These are phyloP conservation scores for Philereme transversata DNA, from an alignment of 2,888 invertebrate genomes.

Conservation along the genomic window DNA sequence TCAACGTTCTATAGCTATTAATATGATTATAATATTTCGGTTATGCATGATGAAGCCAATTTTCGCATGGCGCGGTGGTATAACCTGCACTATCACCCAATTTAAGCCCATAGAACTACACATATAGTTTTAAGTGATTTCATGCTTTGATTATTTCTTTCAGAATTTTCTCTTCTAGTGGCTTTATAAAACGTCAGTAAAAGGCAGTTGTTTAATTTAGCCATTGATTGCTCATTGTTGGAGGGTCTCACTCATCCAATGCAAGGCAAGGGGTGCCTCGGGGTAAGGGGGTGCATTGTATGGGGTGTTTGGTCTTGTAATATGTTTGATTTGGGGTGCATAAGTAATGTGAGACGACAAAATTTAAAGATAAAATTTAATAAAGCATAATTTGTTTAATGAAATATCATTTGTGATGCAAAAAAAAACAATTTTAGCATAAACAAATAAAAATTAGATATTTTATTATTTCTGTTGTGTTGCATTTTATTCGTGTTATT, in stretches of 20 bases:
- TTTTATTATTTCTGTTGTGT: no score
- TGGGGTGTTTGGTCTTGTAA: slow-evolving; percentile 60
- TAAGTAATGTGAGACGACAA: slow-evolving; percentile 39
- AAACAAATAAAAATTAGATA: slow-evolving; percentile 7
- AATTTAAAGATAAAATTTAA: slow-evolving; percentile 32
- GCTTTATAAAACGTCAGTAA: slow-evolving; percentile 36
- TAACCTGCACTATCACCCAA: no score
- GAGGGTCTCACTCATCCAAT: slow-evolving; percentile 56
- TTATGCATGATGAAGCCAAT: no score
- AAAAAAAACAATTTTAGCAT: slow-evolving; percentile 7
- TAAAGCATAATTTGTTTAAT: slow-evolving; percentile 31
- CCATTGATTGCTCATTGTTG: slow-evolving; percentile 80
- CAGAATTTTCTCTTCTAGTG: slow-evolving; percentile 33
- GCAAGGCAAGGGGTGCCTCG: slow-evolving; percentile 33
- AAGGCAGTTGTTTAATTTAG: slow-evolving; percentile 78
- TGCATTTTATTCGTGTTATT: no score
- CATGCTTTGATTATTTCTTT: no score
- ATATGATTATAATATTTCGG: no score
- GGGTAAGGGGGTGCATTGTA: slow-evolving; percentile 63
- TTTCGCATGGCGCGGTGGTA: no score
- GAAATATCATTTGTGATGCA: slow-evolving; percentile 24
- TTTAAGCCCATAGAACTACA: no score
- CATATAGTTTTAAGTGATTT: no score
- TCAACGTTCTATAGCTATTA: no score
- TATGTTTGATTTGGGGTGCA: slow-evolving; percentile 50